phyloP scores from a whole-genome alignment of 2,113 vertebrate species.

The Crotalus helleri region DNA sequence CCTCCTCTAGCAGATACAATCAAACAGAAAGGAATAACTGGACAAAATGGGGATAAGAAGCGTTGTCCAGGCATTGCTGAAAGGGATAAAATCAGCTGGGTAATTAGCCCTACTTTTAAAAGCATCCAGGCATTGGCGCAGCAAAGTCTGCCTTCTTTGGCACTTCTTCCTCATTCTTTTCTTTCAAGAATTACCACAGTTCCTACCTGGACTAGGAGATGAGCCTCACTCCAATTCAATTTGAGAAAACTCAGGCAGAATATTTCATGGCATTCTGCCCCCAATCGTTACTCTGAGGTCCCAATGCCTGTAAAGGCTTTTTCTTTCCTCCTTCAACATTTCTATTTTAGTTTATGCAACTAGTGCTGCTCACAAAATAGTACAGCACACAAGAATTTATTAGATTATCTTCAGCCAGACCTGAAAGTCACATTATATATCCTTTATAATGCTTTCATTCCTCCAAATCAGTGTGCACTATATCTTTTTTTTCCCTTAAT shows the following conservation, averaged over 20 bases:
- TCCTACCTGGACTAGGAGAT: not conserved
- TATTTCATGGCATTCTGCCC: not conserved
- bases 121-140: not conserved
- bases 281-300: not conserved
- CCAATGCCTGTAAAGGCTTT: not conserved
- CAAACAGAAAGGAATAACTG: not conserved
- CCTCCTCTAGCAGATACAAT: not conserved
- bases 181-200: not conserved
- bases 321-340: not conserved
- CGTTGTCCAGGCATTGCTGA: not conserved
- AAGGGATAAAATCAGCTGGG: not conserved
- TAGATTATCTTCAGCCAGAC: not conserved
- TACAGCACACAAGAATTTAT: not conserved
- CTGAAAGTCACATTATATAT: not conserved
- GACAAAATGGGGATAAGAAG: not conserved
- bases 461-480: not conserved
- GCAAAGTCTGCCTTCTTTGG: not conserved
- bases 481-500: not conserved
- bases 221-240: not conserved
- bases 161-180: not conserved
- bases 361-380: accelerated
- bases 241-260: not conserved
- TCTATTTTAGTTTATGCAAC: not conserved
- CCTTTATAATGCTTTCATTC: not conserved
- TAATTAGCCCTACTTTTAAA: not conserved